Evolutionary conservation across 2,797 vertebrate species (phyloP), one percentile per base, ranked within the genome.

Genomic region (Falco berigora): DNA sequence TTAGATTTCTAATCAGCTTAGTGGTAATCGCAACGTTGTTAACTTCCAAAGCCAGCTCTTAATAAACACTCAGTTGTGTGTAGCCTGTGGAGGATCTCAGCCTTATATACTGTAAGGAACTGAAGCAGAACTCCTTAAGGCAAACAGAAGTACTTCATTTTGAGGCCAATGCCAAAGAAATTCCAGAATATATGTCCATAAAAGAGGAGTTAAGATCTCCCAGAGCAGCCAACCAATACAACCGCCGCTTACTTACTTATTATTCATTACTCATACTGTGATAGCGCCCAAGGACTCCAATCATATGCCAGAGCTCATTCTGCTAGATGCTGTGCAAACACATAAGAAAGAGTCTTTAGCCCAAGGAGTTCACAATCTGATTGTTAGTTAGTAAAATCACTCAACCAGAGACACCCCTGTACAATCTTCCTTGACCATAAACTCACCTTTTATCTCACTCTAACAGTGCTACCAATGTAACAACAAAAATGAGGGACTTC

Each of bases 81-180:
- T 23, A 90, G 59, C 74, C 49, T 72, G 14, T 5, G 1, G 34
- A 87, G 69, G 44, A 88, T 71, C 62, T 78, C 62, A 77, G 64
- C 27, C 62, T 80, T 55, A 7, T 5, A 36, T 24, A 32, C 27
- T n/a, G 40, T 14, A 67, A 87, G 79, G 67, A 92, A 71, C 27
- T 82, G 71, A 92, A 94, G 71, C 79, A 94, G 66, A 94, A 79
- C 52, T 83, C 81, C 95, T 92, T 76, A 44, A 76, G 83, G 67
- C 89, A 93, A 87, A 87, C 27, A 88, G 40, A 84, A 88, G 32
- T 82, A 86, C 30, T 93, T 85, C 24, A 90, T 89, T 87, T 67
- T 34, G 74, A 94, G 73, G 20, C 24, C 69, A 67, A 94, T 91
- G 82, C 61, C 79, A 88, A 77, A 74, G 63, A 68, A 91, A 86